These are phyloP conservation scores for Stenichneumon culpator DNA, from an alignment of 2,888 invertebrate species.

Conservation along the genomic window DNA sequence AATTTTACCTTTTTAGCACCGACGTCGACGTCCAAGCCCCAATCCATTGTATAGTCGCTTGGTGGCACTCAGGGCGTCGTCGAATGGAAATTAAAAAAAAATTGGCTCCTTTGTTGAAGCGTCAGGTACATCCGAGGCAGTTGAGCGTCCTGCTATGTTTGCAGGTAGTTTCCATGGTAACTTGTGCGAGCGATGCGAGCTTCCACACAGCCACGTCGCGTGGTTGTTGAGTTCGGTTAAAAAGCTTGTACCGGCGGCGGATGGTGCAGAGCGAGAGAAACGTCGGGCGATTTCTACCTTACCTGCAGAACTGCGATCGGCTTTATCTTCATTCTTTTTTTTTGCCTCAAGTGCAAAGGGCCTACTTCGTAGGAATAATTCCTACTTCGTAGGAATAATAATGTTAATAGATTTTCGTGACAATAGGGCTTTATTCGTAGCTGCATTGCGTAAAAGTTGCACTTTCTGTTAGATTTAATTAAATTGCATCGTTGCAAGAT, in stretches of 20 bases:
- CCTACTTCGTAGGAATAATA: not conserved
- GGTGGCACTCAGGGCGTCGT: not conserved
- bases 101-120: not conserved
- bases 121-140: not conserved
- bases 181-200: conserved; percentile 59
- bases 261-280: not conserved
- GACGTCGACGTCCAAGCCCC: conserved; percentile 79
- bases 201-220: conserved; percentile 4
- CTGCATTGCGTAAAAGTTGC: conserved; percentile 42
- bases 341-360: not conserved
- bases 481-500: not conserved
- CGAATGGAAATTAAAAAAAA: conserved; percentile 12
- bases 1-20: conserved; percentile 78
- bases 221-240: not conserved
- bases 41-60: conserved; percentile 73
- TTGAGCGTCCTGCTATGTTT: conserved; percentile 71
- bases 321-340: not conserved
- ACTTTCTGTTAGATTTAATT: conserved; percentile 19
- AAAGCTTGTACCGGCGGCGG: not conserved
- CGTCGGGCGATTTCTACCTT: conserved; percentile 15
- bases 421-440: conserved; percentile 60
- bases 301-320: not conserved
- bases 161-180: conserved; percentile 80
- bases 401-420: not conserved
- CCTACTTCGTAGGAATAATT: not conserved